Evolutionary conservation across 1,140 invertebrate species (phyloP), one percentile per base, ranked within the genome.

Genomic region (Bombus soroeensis): DNA sequence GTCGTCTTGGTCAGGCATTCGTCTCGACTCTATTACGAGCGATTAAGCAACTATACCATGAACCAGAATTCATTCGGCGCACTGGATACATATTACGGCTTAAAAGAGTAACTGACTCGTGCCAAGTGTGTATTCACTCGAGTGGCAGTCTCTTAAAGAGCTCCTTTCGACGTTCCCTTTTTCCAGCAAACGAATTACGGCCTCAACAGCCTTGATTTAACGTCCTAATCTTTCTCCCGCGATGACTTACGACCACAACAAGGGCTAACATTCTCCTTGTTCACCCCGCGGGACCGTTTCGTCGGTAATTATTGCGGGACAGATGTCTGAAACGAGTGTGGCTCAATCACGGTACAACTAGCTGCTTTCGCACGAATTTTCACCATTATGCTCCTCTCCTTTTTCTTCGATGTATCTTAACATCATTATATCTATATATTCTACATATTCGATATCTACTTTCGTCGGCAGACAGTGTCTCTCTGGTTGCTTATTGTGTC

Each of bases 11-110:
- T 78, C 66, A 47, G 70, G 79, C 88, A 90, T 92, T 90, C 87
- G 87, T 90, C 91, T 91, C 87, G 76, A 72, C 85, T 87, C 90
- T 90, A 92, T 92, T 92, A 91, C 91, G 83, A 91, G 83, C 91
- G 91, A 92, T 92, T 91, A 92, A 91, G 85, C 90, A 87, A 89
- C 87, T 81, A 62, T 79, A 89, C 74, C 85, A 88, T 72, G 81
- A 74, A 77, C 62, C 70, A 84, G 88, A 88, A 91, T 87, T 89
- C 88, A 88, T 89, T 91, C 83, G 89, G 13, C 78, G 87, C 66
- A 73, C 81, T 70, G 87, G 89, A 87, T 91, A 91, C 87, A 82
- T 91, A 90, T 89, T 86, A 88, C 83, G 78, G 73, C 83, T 88
- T 88, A 87, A 91, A 88, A 90, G 90, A 89, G 88, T 89, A 89